phyloP scores from a whole-genome alignment of 2,888 invertebrate genomes.

The Caenorhabditis sp. region DNA sequence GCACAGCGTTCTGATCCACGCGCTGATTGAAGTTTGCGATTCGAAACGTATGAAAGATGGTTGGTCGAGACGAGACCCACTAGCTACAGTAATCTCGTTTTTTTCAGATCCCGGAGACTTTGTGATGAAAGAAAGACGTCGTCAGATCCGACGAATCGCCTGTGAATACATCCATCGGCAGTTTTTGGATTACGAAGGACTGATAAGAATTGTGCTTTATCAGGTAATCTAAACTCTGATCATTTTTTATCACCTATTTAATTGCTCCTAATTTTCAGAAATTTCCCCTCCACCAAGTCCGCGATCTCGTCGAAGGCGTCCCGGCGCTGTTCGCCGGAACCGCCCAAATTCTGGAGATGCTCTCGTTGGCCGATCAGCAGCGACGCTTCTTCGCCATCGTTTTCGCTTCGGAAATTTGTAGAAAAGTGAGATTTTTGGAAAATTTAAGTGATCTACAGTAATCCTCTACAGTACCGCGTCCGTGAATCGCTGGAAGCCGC shows the following conservation, averaged over 20 bases:
- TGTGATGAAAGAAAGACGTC: slow-evolving; percentile 31
- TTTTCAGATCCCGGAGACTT: slow-evolving; percentile 43
- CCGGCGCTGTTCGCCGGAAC: slow-evolving; percentile 66
- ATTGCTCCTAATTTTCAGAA: slow-evolving; percentile 37
- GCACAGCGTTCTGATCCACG: slow-evolving; percentile 63
- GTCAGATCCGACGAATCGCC: slow-evolving; percentile 50
- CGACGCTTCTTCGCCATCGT: slow-evolving; percentile 63
- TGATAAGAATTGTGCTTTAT: slow-evolving; percentile 62
- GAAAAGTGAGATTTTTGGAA: slow-evolving; percentile 43
- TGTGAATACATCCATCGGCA: slow-evolving; percentile 67
- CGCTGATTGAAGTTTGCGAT: slow-evolving; percentile 67
- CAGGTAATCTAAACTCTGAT: slow-evolving; percentile 42
- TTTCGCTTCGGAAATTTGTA: slow-evolving; percentile 56
- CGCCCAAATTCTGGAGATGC: slow-evolving; percentile 53
- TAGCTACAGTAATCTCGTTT: background rate
- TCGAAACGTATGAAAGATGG: slow-evolving; percentile 65
- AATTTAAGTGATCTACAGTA: too few species aligned
- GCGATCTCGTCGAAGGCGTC: slow-evolving; percentile 61
- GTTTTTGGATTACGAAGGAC: slow-evolving; percentile 63
- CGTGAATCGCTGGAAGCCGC: slow-evolving; percentile 45
- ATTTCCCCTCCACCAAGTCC: slow-evolving; percentile 64
- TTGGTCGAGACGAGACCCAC: background rate
- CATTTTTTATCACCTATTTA: background rate
- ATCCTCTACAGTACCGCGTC: slow-evolving; percentile 67
- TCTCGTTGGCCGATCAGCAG: slow-evolving; percentile 53